Conservation (phyloP, 2,888 invertebrate genomes). For the Chrysodeixis includens region DNA sequence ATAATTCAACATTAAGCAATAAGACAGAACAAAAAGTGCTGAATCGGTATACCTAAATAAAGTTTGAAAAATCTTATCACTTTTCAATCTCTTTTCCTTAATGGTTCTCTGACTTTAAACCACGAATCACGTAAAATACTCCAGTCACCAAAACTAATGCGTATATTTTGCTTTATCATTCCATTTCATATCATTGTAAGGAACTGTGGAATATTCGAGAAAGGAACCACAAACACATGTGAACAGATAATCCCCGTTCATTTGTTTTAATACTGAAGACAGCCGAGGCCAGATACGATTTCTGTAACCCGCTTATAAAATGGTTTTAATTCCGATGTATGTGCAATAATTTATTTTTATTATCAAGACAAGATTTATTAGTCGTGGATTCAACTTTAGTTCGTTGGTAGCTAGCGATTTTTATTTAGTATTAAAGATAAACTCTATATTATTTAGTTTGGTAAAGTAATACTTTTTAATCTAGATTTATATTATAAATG, state of each 20-base stretch:
- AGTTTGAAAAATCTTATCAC: too few species aligned
- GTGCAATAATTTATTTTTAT: background rate
- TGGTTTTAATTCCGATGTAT: constrained; percentile 23
- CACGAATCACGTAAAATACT: background rate
- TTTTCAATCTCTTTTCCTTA: too few species aligned
- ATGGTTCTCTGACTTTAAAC: too few species aligned
- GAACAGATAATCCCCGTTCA: constrained; percentile 21
- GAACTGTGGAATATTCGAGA: constrained; percentile 11
- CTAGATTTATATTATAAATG: too few species aligned
- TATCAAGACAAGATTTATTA: background rate
- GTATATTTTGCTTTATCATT: background rate
- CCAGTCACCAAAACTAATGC: constrained; percentile 1
- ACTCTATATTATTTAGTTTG: too few species aligned
- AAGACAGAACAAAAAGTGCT: too few species aligned
- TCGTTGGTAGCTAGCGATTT: too few species aligned
- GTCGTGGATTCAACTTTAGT: background rate
- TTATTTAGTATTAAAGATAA: too few species aligned
- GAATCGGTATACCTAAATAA: too few species aligned
- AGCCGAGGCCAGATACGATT: constrained; percentile 32
- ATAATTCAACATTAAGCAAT: too few species aligned
- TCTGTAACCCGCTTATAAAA: constrained; percentile 16
- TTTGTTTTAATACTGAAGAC: constrained; percentile 40
- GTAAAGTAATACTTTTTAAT: too few species aligned
- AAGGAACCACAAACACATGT: constrained; percentile 9
- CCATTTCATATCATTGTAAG: background rate